Conservation (phyloP, 2,888 invertebrate species). For the Perithous albicinctus region DNA sequence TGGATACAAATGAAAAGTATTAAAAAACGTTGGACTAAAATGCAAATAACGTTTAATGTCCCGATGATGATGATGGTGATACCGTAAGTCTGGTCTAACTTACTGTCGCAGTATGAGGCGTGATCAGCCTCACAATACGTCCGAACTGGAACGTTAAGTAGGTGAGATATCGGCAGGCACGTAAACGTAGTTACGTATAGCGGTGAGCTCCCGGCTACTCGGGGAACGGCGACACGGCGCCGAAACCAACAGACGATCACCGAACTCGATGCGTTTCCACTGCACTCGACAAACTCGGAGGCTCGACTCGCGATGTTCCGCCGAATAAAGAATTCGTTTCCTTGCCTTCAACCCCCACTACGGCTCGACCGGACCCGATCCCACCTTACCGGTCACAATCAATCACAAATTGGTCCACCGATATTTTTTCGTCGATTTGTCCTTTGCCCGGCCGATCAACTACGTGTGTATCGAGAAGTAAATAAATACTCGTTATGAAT, state of each 20-base stretch:
- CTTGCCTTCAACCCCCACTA: conserved; percentile 40
- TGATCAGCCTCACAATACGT: conserved; percentile 62
- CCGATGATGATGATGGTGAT: conserved; percentile 26
- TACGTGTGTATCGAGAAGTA: not conserved
- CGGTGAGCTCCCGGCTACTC: conserved; percentile 34
- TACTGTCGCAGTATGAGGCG: conserved; percentile 61
- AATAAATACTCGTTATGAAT: not conserved
- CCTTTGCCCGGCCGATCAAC: not conserved
- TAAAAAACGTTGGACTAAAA: not conserved
- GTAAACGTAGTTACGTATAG: conserved; percentile 54
- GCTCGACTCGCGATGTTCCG: conserved; percentile 59
- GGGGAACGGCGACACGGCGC: not conserved
- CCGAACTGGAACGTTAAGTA: conserved; percentile 61
- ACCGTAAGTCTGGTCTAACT: conserved; percentile 52
- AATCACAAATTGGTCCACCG: conserved; percentile 50
- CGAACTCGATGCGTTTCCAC: conserved; percentile 51
- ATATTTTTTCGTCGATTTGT: conserved; percentile 29
- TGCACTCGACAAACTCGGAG: conserved; percentile 63
- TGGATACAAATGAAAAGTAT: not conserved
- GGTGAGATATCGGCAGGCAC: conserved; percentile 64
- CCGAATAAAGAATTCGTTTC: conserved; percentile 65
- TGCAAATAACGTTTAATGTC: conserved; percentile 34
- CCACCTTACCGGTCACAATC: conserved; percentile 48
- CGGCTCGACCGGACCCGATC: conserved; percentile 55
- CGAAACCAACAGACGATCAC: conserved; percentile 33